phyloP scores from a whole-genome alignment of 1,140 invertebrate genomes.

The Microplitis mediator region DNA sequence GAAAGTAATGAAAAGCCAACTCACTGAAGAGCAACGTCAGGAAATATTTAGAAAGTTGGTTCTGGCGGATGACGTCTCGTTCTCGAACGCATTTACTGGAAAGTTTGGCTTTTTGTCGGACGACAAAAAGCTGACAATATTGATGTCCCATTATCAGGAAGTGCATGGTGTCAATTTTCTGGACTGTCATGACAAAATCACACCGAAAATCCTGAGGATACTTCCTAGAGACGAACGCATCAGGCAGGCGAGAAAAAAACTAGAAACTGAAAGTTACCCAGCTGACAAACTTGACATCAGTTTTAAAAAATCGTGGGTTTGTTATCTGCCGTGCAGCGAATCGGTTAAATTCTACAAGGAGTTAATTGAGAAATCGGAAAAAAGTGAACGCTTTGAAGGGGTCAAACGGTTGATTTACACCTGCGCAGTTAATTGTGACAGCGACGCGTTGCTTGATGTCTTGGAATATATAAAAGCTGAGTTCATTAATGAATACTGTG shows the following conservation, averaged over 20 bases:
- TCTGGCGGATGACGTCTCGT: constrained; percentile 17
- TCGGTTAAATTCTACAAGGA: constrained; percentile 38
- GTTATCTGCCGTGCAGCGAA: constrained; percentile 42
- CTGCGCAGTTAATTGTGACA: constrained; percentile 48
- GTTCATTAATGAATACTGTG: constrained; percentile 42
- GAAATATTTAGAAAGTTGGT: constrained; percentile 39
- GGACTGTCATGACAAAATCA: constrained; percentile 29
- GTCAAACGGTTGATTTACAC: constrained; percentile 40
- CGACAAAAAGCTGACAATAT: constrained; percentile 30
- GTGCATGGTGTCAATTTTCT: constrained; percentile 37
- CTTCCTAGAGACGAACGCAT: constrained; percentile 41
- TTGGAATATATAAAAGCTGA: constrained; percentile 40
- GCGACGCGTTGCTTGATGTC: constrained; percentile 35
- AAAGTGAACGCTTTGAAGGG: constrained; percentile 5
- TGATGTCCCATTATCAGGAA: constrained; percentile 36
- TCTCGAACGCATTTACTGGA: constrained; percentile 25
- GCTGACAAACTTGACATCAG: neutral
- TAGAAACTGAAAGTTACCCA: constrained; percentile 20
- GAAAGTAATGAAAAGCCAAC: constrained; percentile 31
- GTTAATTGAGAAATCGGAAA: constrained; percentile 10
- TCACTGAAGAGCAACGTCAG: constrained; percentile 38
- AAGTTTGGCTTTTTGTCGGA: constrained; percentile 41
- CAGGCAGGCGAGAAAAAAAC: constrained; percentile 40
- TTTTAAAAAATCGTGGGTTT: constrained; percentile 37
- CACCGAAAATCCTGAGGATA: constrained; percentile 32